These are phyloP conservation scores for Propithecus coquereli DNA, from an alignment of 2,113 vertebrate species.

Conservation along the genomic window DNA sequence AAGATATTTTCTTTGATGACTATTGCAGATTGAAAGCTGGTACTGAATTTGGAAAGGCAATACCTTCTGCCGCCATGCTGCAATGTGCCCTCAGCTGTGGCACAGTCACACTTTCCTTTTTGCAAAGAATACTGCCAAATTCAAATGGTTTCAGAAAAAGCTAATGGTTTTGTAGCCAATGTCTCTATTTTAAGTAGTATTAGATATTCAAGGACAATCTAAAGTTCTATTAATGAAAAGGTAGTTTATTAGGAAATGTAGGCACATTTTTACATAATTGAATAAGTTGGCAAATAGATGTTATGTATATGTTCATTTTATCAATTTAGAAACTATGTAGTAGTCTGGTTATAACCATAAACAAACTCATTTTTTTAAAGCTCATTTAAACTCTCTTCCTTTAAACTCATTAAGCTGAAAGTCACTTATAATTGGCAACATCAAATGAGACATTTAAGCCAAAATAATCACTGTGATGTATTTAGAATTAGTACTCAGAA, in stretches of 20 bases:
- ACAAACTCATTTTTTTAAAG: background rate
- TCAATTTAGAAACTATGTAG: background rate
- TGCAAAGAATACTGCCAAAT: conserved; percentile 16
- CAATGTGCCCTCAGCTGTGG: background rate
- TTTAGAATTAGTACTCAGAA: background rate
- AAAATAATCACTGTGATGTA: background rate
- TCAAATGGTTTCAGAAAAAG: conserved; percentile 44
- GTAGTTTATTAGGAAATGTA: background rate
- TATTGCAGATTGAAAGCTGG: conserved; percentile 61
- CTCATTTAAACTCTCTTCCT: background rate
- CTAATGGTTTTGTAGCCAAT: conserved; percentile 28
- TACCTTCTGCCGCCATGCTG: conserved; percentile 7
- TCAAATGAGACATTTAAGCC: conserved; percentile 12
- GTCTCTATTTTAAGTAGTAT: conserved; percentile 24
- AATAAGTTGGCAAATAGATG: background rate
- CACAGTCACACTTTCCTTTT: conserved; percentile 56
- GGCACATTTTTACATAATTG: conserved; percentile 10
- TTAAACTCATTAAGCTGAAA: background rate
- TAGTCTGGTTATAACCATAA: background rate
- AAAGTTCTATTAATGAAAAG: conserved; percentile 26
- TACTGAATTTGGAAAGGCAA: conserved; percentile 54
- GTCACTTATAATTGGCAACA: background rate
- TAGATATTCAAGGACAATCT: conserved; percentile 1
- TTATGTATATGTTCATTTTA: background rate
- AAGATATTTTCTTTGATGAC: conserved; percentile 66